Base-by-base conservation (phyloP, 2,888 invertebrate species). In the Tenthredo notha region DNA sequence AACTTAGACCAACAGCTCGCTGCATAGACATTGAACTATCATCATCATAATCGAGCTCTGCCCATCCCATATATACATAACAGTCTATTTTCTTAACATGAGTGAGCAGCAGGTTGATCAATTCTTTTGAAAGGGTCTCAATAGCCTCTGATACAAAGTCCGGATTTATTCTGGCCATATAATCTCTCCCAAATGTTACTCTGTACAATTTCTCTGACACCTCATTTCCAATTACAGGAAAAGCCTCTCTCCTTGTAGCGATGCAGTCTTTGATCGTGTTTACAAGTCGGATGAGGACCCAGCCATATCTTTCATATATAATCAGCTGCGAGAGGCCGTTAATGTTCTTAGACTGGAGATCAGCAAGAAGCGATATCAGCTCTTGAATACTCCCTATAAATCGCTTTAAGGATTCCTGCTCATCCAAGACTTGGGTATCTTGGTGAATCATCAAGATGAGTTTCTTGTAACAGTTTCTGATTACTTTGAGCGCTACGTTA, bases 41-140 rank as follows among this genome's bases (percentile, higher is more conserved):
- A 15, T 83, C 67, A 1, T 43, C 47, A 18, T 40, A 61, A 3
- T 91, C 88, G 18, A 91, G 29, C 54, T 91, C 91, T 4, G 88
- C 90, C 93, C 93, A 93, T 3, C 86, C 88, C 2, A 93, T 54
- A 67, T 91, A 93, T 83, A 89, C 90, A 4, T 90, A 87, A 21
- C 90, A 90, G 61, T 91, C 89, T 3, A 93, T 86, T 61, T 91
- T 89, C 50, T 92, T 91, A 3, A 92, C 84, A 85, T 89, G 90
- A 12, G 85, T 89, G 29, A 90, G 70, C n/a, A 93, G 85, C 10
- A 91, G 25, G 58, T 85, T 84, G 21, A 90, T 78, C 21, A 92
- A 85, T 50, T 90, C 88, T 5, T 89, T 87, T 40, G 88, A 86
- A 21, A 93, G 67, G 4, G 84, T 72, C 9, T 87, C 58, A 9